Evolutionary conservation across 2,888 invertebrate species (phyloP).

Genomic region (Lacanobia wlatinum): DNA sequence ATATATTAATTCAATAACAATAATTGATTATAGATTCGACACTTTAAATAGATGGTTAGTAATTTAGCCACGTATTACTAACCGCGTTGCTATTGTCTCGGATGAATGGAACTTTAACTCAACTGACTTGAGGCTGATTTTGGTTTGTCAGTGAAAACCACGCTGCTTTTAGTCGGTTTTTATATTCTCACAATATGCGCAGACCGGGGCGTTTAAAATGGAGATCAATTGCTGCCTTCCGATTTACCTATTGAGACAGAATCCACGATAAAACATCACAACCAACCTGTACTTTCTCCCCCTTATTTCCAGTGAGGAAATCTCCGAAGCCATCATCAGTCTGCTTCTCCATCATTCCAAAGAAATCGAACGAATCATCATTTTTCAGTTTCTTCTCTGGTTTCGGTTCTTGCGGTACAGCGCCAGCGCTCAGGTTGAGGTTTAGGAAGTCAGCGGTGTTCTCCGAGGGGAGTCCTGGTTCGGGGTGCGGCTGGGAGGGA

Average conservation of each 20-base stretch:
- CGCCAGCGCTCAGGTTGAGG: constrained; percentile 75
- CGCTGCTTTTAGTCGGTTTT: background rate
- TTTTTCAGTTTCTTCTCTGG: constrained; percentile 78
- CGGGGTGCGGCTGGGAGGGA: constrained; percentile 60
- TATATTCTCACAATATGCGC: background rate
- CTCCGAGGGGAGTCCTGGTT: constrained; percentile 69
- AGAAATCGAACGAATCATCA: constrained; percentile 91
- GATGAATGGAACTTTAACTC: background rate
- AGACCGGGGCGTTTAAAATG: background rate
- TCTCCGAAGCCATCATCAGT: constrained; percentile 86
- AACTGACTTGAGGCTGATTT: background rate
- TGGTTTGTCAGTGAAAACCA: background rate
- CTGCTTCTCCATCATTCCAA: constrained; percentile 90
- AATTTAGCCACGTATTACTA: background rate
- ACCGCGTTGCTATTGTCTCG: background rate
- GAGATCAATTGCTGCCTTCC: background rate
- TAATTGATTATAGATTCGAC: too few species aligned
- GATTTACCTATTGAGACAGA: background rate
- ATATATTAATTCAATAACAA: too few species aligned
- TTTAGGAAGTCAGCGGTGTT: constrained; percentile 83
- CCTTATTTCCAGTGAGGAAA: constrained; percentile 81
- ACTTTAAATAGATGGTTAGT: background rate
- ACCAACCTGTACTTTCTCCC: constrained; percentile 73
- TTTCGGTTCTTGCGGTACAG: constrained; percentile 56
- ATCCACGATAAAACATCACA: background rate